phyloP scores from a whole-genome alignment of 2,888 invertebrate species.

The Selenia dentaria region DNA sequence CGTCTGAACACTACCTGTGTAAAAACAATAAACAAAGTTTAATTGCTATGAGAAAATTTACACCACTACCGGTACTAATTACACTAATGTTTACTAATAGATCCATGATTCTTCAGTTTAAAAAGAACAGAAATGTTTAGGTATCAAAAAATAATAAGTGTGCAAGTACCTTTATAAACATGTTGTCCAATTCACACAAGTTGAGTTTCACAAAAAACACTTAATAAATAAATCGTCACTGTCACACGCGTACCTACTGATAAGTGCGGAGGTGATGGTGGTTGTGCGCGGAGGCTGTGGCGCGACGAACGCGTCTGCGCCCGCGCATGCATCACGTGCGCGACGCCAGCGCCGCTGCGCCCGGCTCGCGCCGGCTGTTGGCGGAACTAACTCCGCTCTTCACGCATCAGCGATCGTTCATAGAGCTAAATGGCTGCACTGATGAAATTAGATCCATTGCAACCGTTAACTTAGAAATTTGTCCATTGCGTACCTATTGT shows the following conservation, averaged over 20 bases:
- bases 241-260: slow-evolving; percentile 71
- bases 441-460: slow-evolving; percentile 37
- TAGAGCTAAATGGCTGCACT: slow-evolving; percentile 48
- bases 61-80: slow-evolving; percentile 42
- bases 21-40: slow-evolving; percentile 40
- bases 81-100: slow-evolving; percentile 53
- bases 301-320: slow-evolving; percentile 75
- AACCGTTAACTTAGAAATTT: slow-evolving; percentile 31
- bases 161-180: slow-evolving; percentile 59
- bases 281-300: slow-evolving; percentile 76
- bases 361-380: slow-evolving; percentile 53
- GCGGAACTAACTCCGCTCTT: slow-evolving; percentile 68
- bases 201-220: slow-evolving; percentile 32
- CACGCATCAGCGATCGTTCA: slow-evolving; percentile 59
- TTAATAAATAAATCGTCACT: slow-evolving; percentile 46
- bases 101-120: slow-evolving; percentile 44
- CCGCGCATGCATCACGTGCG: slow-evolving; percentile 78
- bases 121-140: no score
- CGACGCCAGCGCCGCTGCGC: slow-evolving; percentile 62
- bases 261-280: slow-evolving; percentile 53
- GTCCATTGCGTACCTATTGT: slow-evolving; percentile 28
- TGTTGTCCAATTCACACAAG: slow-evolving; percentile 41
- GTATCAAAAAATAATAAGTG: no score
- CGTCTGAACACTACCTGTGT: slow-evolving; percentile 29
- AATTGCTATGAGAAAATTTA: slow-evolving; percentile 45